Base-by-base conservation (phyloP, 1,140 invertebrate genomes). In the Littorina saxatilis region DNA sequence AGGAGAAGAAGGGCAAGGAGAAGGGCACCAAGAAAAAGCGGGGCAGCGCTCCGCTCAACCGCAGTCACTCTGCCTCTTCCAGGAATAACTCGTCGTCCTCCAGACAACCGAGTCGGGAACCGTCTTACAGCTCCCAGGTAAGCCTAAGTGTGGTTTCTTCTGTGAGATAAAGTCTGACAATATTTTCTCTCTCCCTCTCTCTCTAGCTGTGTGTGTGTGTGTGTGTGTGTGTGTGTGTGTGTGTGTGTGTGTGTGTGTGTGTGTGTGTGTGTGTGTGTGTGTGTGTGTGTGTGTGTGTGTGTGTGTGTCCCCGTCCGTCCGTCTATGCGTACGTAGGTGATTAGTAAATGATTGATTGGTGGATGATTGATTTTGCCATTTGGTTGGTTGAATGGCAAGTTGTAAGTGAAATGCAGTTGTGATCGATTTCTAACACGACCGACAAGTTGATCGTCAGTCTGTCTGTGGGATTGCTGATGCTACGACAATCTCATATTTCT, bases 21-120 rank as follows among this genome's bases (percentile, higher is more conserved):
- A 50, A 73, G 32, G 15, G 23, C 11, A 61, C 35, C 50, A 35
- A 77, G 50, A 77, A 77, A 32, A 73, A 27, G 70, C 3, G 17
- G 7, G 23, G 2, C 2, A 27, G 40, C 13, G 1, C 29, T 7
- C 3, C 29, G 9, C 3, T 39, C 29, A 32, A 68, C 66, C 37
- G 35, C 9, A 68, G 66, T 39, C 66, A 68, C 29, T 68, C 66
- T 32, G 35, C 66, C 39, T 68, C 35, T 5, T 39, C 35, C 35
- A 68, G 11, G 17, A 68, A 68, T 68, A 40, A 68, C 35, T 68
- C 66, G 2, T 39, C 37, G 2, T 37, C 66, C 2, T 37, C 32
- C 2, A 47, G 43, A 47, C 43, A 47, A 47, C 17, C 43, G 43
- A 47, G 43, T 17, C 43, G 43, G 5, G 43, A 47, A 17, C 43